Percentiles rank a stretch among this genome's conserved stretches.
phyloP scores from a whole-genome alignment of 2,888 invertebrate genomes.

The Tenodera sinensis region DNA sequence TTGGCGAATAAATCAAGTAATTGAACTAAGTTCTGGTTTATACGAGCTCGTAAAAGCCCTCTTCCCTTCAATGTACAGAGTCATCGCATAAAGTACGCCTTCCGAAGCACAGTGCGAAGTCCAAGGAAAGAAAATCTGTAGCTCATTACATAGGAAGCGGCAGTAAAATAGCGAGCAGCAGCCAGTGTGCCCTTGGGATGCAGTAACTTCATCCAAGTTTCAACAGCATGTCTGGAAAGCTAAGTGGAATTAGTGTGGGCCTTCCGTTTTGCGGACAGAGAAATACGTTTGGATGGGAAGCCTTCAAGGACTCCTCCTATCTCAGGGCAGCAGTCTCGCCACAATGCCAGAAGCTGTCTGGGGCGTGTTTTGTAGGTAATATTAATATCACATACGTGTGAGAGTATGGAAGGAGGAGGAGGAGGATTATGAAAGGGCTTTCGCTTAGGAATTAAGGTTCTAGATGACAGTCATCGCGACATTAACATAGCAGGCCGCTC shows the following conservation, averaged over 20 bases:
- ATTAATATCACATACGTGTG: neutral
- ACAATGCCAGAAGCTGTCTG: neutral
- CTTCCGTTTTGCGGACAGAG: neutral
- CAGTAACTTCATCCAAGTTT: neutral
- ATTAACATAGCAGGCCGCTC: too few species aligned
- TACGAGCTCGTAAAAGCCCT: neutral
- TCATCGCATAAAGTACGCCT: neutral
- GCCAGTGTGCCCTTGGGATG: neutral
- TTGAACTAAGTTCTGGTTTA: neutral
- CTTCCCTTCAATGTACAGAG: neutral
- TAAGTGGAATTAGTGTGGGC: neutral
- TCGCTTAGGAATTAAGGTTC: too few species aligned
- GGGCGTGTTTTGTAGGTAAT: neutral
- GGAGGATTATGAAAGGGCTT: too few species aligned
- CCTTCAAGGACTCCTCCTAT: neutral
- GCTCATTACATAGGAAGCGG: neutral
- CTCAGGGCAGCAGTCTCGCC: neutral
- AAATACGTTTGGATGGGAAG: neutral
- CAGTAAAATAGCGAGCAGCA: neutral
- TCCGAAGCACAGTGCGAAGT: neutral
- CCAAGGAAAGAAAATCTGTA: neutral
- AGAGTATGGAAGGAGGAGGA: too few species aligned
- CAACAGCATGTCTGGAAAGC: neutral
- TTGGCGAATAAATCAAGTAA: neutral
- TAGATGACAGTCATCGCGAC: too few species aligned